A percentile compares a stretch with the other conserved stretches of the same genome.
phyloP scores from a whole-genome alignment of 2,888 invertebrate species.

The Caenorhabditis parvicauda region DNA sequence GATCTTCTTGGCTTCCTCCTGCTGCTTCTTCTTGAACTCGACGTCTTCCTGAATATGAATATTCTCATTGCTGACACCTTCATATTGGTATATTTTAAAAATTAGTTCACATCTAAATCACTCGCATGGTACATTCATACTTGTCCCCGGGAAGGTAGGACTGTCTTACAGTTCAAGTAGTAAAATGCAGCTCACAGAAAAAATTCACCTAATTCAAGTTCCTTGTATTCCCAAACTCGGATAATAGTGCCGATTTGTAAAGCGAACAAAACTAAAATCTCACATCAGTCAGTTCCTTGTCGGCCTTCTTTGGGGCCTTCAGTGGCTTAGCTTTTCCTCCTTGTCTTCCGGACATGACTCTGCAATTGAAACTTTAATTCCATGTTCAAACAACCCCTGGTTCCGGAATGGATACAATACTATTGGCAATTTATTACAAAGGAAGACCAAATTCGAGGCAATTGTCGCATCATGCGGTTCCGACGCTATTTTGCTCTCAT shows the following conservation, averaged over 20 bases:
- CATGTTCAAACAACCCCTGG: no score
- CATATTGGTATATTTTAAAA: constrained; percentile 3
- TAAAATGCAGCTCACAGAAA: no score
- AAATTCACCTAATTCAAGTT: neutral
- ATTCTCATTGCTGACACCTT: constrained; percentile 2
- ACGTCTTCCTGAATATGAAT: constrained; percentile 51
- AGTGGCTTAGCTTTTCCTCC: constrained; percentile 60
- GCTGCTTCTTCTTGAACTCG: constrained; percentile 60
- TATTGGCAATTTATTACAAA: no score
- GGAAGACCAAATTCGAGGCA: no score
- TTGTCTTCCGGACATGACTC: constrained; percentile 57
- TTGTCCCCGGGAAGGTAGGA: no score
- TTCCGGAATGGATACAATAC: no score
- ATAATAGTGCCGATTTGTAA: neutral
- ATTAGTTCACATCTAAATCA: neutral
- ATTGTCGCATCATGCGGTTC: no score
- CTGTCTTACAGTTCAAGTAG: no score
- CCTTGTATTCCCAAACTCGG: neutral
- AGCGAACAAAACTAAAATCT: constrained; percentile 5
- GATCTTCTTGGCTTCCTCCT: constrained; percentile 58
- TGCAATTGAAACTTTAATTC: no score
- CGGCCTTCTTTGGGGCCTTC: constrained; percentile 55
- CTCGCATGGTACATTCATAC: no score
- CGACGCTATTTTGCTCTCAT: no score
- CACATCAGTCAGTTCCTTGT: constrained; percentile 49